These are phyloP conservation scores for Prochilodus magdalenae DNA, from an alignment of 2,113 vertebrate genomes.

Conservation along the genomic window DNA sequence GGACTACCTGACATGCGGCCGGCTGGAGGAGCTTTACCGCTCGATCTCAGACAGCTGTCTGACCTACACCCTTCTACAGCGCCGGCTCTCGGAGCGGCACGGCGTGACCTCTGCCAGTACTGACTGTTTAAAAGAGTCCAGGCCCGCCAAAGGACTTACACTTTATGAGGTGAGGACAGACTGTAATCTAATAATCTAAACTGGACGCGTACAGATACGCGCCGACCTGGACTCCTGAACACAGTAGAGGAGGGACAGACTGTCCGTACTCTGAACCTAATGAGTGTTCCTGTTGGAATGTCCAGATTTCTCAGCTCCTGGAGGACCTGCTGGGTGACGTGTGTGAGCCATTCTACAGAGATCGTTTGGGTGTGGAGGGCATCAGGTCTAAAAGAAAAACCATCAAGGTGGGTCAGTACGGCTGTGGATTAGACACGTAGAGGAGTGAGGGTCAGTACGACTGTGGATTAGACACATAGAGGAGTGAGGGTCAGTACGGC, in stretches of 20 bases:
- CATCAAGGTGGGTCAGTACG: constrained; percentile 76
- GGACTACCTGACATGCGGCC: constrained; percentile 80
- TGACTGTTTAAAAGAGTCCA: background rate
- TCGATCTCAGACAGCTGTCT: constrained; percentile 73
- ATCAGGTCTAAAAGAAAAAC: constrained; percentile 59
- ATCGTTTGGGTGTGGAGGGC: constrained; percentile 50
- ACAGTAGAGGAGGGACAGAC: no score
- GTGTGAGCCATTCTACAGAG: constrained; percentile 78
- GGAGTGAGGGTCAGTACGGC: no score
- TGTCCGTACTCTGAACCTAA: background rate
- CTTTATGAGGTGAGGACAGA: constrained; percentile 72
- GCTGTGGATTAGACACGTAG: no score
- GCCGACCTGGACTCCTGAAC: no score
- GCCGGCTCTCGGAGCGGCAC: constrained; percentile 62
- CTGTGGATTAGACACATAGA: no score
- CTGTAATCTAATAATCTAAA: no score
- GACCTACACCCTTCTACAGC: constrained; percentile 75
- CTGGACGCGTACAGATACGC: no score
- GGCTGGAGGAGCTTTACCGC: constrained; percentile 81
- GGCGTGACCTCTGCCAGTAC: background rate
- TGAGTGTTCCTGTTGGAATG: background rate
- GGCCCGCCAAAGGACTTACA: constrained; percentile 48
- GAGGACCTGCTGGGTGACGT: constrained; percentile 80
- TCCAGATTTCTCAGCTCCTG: constrained; percentile 79
- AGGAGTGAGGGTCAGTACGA: no score